Percentiles rank a stretch among this genome's conserved stretches.
phyloP scores from a whole-genome alignment of 2,113 vertebrate genomes.

The Rhagologus leucostigma region DNA sequence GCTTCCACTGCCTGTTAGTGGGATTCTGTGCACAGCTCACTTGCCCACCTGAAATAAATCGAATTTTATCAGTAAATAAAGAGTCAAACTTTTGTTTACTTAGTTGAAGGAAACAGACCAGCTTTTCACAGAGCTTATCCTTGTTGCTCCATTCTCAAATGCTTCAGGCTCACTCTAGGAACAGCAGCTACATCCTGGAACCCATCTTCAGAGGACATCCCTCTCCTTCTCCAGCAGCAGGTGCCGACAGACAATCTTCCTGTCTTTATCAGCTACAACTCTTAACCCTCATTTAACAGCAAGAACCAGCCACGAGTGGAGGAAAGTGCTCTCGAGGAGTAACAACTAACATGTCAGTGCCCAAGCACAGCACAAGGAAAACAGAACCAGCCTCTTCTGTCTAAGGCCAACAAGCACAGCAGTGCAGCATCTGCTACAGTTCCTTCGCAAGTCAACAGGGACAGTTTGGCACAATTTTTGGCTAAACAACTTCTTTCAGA shows the following conservation, averaged over 20 bases:
- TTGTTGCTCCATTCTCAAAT: background rate
- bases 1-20: background rate
- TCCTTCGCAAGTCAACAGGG: accelerated
- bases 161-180: background rate
- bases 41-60: background rate
- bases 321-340: background rate
- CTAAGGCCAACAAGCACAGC: background rate
- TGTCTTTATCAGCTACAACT: background rate
- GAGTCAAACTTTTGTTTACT: background rate
- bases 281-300: background rate
- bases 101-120: background rate
- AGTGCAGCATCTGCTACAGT: background rate
- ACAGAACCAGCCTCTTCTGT: background rate
- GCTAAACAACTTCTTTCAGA: background rate
- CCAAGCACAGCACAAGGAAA: background rate
- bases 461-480: background rate
- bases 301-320: background rate
- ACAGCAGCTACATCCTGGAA: background rate
- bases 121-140: background rate
- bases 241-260: background rate
- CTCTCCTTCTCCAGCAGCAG: background rate
- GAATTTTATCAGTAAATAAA: background rate
- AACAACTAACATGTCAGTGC: background rate
- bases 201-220: background rate
- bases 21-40: background rate